Base-by-base conservation (phyloP, 2,888 invertebrate species). In the Norana najaformis region DNA sequence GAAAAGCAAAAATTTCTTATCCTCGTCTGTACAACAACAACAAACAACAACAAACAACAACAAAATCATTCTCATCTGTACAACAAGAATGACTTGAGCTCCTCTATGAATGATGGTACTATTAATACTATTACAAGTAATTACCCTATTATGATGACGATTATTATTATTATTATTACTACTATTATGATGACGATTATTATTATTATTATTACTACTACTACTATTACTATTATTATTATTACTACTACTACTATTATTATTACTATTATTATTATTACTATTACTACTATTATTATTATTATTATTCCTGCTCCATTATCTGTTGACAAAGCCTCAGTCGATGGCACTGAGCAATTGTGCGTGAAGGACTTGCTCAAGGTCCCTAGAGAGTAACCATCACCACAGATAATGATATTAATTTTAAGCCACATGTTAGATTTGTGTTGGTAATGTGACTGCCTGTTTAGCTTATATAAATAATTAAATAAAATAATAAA, bases 1-100 rank as follows among this genome's bases (percentile, higher is more conserved):
- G 92, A 35, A n/a, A 91, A 69, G 69, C 11, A 69, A 69, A n/a
- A 30, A 69, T n/a, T n/a, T 6, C 69, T 69, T n/a, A 69, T 69
- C 30, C 69, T 69, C 69, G n/a, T 69, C 69, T 69, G 69, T 69
- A n/a, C n/a, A 69, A 69, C 69, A 69, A 13, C 69, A 69, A 30
- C 69, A n/a, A 69, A n/a, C 30, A 69, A 30, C 69, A 69, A 8
- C 69, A 69, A 1, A 30, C 6, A 30, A 69, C 30, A 69, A 16
- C n/a, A 69, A 69, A 69, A 8, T 13, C 8, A 47, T 47, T 47
- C 47, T 6, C 47, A 47, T 69, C n/a, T 69, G 69, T n/a, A n/a
- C 41, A n/a, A n/a, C n/a, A 41, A 41, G 41, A 41, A 41, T 41
- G 41, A 41, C 18, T 13, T 41, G 41, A 1, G 41, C 14, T 41